Percentiles rank a stretch among this genome's conserved stretches.
phyloP scores from a whole-genome alignment of 2,113 vertebrate species.

The Corythoichthys haematopterus region DNA sequence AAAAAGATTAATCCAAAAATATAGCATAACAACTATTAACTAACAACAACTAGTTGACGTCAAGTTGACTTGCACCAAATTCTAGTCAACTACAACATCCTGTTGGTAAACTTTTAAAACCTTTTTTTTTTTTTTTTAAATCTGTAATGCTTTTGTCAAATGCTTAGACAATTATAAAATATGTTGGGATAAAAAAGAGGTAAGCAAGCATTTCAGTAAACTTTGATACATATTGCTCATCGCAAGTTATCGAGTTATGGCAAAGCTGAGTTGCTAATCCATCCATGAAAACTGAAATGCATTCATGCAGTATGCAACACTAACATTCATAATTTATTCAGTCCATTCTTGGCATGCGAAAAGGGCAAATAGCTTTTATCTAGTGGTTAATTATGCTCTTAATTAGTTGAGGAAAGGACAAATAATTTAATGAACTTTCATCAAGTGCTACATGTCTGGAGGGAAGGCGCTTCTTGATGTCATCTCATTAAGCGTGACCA shows the following conservation, averaged over 20 bases:
- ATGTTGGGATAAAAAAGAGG: too few relatives aligned
- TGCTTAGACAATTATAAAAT: too few relatives aligned
- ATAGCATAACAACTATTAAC: too few relatives aligned
- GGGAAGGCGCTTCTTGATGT: slow-evolving; percentile 26
- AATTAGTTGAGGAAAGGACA: slow-evolving; percentile 26
- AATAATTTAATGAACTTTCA: slow-evolving; percentile 24
- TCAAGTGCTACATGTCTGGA: slow-evolving; percentile 30
- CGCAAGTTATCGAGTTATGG: neutral
- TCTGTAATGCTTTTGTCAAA: too few relatives aligned
- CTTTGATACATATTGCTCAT: neutral
- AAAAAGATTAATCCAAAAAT: too few relatives aligned
- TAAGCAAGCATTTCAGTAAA: neutral
- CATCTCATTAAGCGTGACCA: slow-evolving; percentile 39
- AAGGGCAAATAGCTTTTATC: slow-evolving; percentile 26
- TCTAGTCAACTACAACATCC: too few relatives aligned
- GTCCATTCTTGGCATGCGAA: slow-evolving; percentile 12
- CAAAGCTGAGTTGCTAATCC: slow-evolving; percentile 1
- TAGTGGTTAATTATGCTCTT: slow-evolving; percentile 24
- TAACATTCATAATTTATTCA: slow-evolving; percentile 31
- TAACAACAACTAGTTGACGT: too few relatives aligned
- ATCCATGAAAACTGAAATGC: slow-evolving; percentile 7
- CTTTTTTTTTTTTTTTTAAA: too few relatives aligned
- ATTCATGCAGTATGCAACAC: slow-evolving; percentile 5
- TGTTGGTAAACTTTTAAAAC: too few relatives aligned
- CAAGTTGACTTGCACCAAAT: too few relatives aligned